Evolutionary conservation across 2,888 invertebrate species (phyloP).

Genomic region (Agrochola lychnidis): DNA sequence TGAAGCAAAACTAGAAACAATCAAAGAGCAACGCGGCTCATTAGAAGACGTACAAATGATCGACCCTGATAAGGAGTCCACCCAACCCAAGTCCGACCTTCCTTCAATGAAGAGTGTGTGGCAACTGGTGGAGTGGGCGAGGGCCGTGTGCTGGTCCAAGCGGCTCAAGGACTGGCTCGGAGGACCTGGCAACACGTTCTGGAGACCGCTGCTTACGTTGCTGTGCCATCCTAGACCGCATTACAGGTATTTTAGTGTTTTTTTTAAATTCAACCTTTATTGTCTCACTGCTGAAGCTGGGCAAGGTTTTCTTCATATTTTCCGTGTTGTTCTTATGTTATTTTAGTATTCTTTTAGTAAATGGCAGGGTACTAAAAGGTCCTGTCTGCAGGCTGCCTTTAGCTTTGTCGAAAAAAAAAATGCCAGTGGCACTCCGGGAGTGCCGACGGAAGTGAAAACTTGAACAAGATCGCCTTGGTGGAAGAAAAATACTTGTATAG

Average conservation of each 20-base stretch:
- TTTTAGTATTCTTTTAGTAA: background rate
- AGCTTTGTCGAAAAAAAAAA: background rate
- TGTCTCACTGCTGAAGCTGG: background rate
- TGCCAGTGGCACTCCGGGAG: no score
- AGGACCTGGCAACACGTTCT: constrained; percentile 95
- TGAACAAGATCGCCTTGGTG: no score
- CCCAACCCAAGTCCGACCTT: constrained; percentile 67
- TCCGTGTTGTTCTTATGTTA: background rate
- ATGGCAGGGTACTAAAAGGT: background rate
- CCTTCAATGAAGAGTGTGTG: constrained; percentile 81
- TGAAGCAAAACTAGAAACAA: constrained; percentile 79
- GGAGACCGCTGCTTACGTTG: constrained; percentile 95
- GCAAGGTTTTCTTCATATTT: background rate
- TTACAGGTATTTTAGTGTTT: constrained; percentile 69
- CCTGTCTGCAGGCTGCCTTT: background rate
- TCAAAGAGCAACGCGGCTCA: constrained; percentile 74
- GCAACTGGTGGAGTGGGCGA: constrained; percentile 94
- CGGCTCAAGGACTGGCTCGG: constrained; percentile 97
- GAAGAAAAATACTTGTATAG: no score
- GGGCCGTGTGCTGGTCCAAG: constrained; percentile 94
- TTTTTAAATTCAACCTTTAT: background rate
- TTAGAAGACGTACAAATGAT: constrained; percentile 79
- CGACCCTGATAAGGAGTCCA: constrained; percentile 72
- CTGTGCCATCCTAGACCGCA: constrained; percentile 92
- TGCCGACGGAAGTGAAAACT: no score